Evolutionary conservation across 1,140 invertebrate genomes (phyloP), one percentile per base, ranked within the genome.

Genomic region (Drosophila willistoni): DNA sequence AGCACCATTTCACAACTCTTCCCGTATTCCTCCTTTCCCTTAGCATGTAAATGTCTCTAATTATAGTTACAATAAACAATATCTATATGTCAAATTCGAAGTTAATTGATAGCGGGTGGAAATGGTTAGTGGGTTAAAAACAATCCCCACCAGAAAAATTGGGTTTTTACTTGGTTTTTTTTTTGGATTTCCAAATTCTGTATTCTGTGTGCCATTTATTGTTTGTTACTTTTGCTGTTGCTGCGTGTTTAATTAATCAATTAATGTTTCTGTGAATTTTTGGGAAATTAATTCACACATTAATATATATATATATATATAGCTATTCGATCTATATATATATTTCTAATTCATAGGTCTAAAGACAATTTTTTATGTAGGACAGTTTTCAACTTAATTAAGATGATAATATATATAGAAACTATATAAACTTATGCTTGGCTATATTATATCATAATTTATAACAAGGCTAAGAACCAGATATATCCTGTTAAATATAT

Each of bases 161-260:
- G 19, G 19, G 6, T 47, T 9, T 9, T 9, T 1, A 2, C 6
- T 7, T 25, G 1, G 4, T 14, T 44, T 7, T 0, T 17, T 51
- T 51, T 51, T 51, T 51, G 44, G 17, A 22, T 51, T 51, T 51
- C 44, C 44, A 51, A 51, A 51, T 51, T 51, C 44, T 51, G 44
- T 34, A 42, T 57, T 60, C 42, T 77, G 73, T 86, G 83, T 86
- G 83, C 83, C 73, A 83, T 86, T 86, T 86, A 86, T 85, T 82
- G 44, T 77, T 77, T 73, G 57, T 85, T 44, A 33, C 69, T 84
- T 87, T 44, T 44, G 41, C 12, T 44, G 47, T 77, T 71, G 66
- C 72, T 75, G 72, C 64, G 72, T 75, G 75, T 73, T 63, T 57
- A 78, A 74, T 76, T 71, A 76, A 76, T 62, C 65, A 77, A 64